Evolutionary conservation across 2,888 invertebrate genomes (phyloP).

Genomic region (Cephus nigrinus): DNA sequence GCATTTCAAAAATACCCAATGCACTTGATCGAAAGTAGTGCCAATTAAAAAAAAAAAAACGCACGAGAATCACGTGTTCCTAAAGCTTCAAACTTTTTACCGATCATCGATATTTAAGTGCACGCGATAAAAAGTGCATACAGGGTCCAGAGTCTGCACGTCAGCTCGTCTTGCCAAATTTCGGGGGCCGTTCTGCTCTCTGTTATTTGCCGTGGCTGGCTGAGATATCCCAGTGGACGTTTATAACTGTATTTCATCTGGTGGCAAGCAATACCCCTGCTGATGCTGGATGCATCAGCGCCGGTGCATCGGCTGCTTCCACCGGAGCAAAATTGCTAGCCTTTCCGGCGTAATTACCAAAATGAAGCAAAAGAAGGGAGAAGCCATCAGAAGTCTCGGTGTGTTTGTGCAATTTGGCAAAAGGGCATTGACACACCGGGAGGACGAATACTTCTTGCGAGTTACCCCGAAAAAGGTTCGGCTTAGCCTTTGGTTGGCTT

Average conservation of each 20-base stretch:
- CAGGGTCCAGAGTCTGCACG: no score
- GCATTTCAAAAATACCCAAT: no score
- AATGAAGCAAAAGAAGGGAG: slow-evolving; percentile 49
- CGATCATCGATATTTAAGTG: no score
- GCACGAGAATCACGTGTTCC: no score
- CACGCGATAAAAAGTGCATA: no score
- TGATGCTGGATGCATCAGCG: no score
- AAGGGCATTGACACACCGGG: slow-evolving; percentile 41
- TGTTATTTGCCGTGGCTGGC: slow-evolving; percentile 44
- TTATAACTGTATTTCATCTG: slow-evolving; percentile 6
- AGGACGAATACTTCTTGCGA: background rate
- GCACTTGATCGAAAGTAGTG: no score
- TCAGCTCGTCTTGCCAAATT: background rate
- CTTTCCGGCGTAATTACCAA: slow-evolving; percentile 51
- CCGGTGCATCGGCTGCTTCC: no score
- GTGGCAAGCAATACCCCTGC: slow-evolving; percentile 21
- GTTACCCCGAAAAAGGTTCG: slow-evolving; percentile 36
- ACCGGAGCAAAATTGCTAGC: slow-evolving; percentile 41
- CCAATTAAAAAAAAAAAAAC: no score
- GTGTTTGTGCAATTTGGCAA: slow-evolving; percentile 49
- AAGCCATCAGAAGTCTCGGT: slow-evolving; percentile 45
- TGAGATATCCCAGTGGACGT: slow-evolving; percentile 36
- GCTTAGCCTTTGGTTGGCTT: slow-evolving; percentile 38
- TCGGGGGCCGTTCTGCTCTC: slow-evolving; percentile 26
- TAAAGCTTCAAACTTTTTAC: no score